phyloP scores from a whole-genome alignment of 2,888 invertebrate species.

The Apeira syringaria region DNA sequence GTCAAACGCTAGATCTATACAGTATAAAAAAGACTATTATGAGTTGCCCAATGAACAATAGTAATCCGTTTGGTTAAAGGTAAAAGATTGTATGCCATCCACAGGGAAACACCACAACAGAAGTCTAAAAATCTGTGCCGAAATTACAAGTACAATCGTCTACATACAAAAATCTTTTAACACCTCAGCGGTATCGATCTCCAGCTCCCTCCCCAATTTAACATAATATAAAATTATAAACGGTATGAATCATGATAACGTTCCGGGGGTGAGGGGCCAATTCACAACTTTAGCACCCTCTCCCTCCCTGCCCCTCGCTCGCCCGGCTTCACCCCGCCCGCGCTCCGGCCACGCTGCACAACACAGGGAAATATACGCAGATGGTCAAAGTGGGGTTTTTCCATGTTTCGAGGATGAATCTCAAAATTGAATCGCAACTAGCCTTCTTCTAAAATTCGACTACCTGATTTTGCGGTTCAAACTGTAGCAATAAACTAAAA shows the following conservation, averaged over 20 bases:
- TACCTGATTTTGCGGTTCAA: too few species aligned
- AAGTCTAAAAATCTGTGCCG: neutral
- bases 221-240: constrained; percentile 84
- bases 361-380: constrained; percentile 32
- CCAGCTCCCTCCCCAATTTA: constrained; percentile 58
- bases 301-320: too few species aligned
- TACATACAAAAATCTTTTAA: constrained; percentile 7
- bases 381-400: constrained; percentile 3
- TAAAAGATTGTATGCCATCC: too few species aligned
- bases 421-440: too few species aligned
- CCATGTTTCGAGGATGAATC: too few species aligned
- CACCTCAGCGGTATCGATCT: constrained; percentile 24
- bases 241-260: constrained; percentile 83
- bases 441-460: too few species aligned
- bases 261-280: constrained; percentile 73
- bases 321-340: constrained; percentile 32
- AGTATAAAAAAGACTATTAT: too few species aligned
- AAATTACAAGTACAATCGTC: neutral
- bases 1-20: too few species aligned
- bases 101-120: too few species aligned
- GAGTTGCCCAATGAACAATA: too few species aligned
- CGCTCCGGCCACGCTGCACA: constrained; percentile 36
- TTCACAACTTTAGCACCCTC: constrained; percentile 69
- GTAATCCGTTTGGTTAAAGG: too few species aligned
- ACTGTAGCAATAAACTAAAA: too few species aligned